These are phyloP conservation scores for Corticium candelabrum DNA, from an alignment of 37 sponge, comb jelly and placozoan genomes.

Conservation along the genomic window DNA sequence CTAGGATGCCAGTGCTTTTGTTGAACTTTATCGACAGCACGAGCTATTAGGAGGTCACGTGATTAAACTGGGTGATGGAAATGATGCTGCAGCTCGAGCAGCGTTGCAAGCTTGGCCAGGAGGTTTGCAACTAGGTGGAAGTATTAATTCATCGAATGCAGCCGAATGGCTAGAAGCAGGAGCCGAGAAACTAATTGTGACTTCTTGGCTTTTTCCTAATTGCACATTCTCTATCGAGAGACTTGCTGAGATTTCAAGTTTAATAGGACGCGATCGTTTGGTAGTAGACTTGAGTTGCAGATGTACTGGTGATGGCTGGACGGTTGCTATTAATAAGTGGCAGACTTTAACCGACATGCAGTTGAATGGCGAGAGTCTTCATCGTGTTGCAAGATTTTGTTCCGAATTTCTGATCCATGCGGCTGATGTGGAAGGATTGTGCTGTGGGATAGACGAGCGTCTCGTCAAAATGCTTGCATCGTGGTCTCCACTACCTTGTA, in stretches of 20 bases:
- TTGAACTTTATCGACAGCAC: background rate
- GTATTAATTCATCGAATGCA: background rate
- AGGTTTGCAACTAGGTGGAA: conserved; percentile 2
- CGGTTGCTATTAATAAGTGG: background rate
- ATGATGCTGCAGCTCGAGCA: conserved; percentile 3
- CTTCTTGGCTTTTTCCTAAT: conserved; percentile 5
- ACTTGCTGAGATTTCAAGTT: background rate
- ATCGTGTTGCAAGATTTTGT: background rate
- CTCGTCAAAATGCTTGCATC: background rate
- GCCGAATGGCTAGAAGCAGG: conserved; percentile 2
- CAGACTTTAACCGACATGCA: conserved; percentile 6
- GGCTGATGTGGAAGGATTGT: conserved; percentile 10
- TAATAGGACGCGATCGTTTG: background rate
- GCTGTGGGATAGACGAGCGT: conserved; percentile 5
- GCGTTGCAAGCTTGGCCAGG: conserved; percentile 1
- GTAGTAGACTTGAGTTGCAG: conserved; percentile 6
- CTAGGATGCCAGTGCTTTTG: background rate
- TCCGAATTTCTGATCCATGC: conserved; percentile 3
- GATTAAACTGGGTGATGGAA: conserved; percentile 8
- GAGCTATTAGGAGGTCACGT: conserved; percentile 3
- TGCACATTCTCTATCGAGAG: background rate
- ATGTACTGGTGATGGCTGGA: background rate
- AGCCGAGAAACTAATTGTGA: conserved; percentile 8
- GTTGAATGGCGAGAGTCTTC: background rate
- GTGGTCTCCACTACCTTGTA: background rate